Percentiles rank a stretch among this genome's conserved stretches.
These are phyloP conservation scores for Muscina levida DNA, from an alignment of 2,888 invertebrate genomes.

Conservation along the genomic window DNA sequence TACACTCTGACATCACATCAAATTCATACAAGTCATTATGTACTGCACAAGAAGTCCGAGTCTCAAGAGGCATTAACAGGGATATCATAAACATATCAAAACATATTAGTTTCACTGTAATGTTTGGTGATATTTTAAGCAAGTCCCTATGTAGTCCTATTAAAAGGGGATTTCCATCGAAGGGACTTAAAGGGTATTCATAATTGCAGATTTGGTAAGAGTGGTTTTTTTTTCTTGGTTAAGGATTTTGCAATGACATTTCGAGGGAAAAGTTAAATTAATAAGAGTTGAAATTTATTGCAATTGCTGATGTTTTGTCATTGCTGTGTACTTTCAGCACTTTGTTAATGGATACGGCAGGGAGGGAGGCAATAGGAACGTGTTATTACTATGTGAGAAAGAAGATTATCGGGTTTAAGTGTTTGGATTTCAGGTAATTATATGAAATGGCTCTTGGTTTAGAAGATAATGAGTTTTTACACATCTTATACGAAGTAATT, in stretches of 20 bases:
- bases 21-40: no score
- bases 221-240: not conserved
- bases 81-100: conserved; percentile 53
- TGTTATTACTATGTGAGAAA: no score
- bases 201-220: no score
- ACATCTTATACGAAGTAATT: no score
- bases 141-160: conserved; percentile 27
- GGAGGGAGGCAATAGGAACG: no score
- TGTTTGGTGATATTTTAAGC: not conserved
- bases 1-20: no score
- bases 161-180: conserved; percentile 5
- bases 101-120: conserved; percentile 36
- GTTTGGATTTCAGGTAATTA: no score
- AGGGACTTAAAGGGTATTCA: not conserved
- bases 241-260: not conserved
- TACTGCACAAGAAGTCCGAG: not conserved
- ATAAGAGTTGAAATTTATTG: not conserved
- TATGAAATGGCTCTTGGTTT: no score
- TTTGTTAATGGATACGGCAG: not conserved
- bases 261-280: conserved; percentile 23
- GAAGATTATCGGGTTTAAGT: no score
- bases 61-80: conserved; percentile 54
- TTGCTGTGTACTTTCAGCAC: not conserved
- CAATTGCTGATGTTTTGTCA: not conserved
- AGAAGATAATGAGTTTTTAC: no score